Evolutionary conservation across 2,888 invertebrate species (phyloP), one percentile per base, ranked within the genome.

Genomic region (Leucozona laternaria): DNA sequence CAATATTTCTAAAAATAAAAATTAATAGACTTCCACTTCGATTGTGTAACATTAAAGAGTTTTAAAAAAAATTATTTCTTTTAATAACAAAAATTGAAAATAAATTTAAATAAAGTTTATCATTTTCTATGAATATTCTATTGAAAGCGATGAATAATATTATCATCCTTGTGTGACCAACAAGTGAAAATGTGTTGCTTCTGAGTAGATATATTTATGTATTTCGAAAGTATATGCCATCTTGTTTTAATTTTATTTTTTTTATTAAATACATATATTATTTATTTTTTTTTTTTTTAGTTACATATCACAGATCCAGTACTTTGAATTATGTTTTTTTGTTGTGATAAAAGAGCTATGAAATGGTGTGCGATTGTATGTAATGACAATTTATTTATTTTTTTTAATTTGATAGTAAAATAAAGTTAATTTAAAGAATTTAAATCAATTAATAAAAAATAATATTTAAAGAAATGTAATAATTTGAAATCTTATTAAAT

Each of bases 241-340:
- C 72, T 80, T 85, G 76, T 43, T 80, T 64, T 13, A 13, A 53
- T 50, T 8, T 55, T 57, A 13, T 28, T 8, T 43, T 17, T 78
- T 71, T 28, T 20, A 78, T 64, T 80, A 60, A 76, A 80, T 84
- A 80, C 79, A 62, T 84, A 34, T 75, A 58, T 40, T 34, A 7
- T 64, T 53, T 53, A 25, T 53, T 53, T 53, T 70, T 72, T 53
- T 70, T 72, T 72, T 73, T 62, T 88, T 90, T 91, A 88, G 92
- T 91, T 92, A 92, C 92, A 92, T 92, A 92, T 92, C 92, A 92
- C 92, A 92, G 92, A 92, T 92, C 91, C 92, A 92, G 92, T 91
- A 91, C 91, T 91, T 91, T 90, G 82, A 82, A 82, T 86, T 79
- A 81, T 64, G 75, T 73, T 37, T 20, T 37, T 22, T 37, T 17